These are phyloP conservation scores for Parapsyche elsis DNA, from an alignment of 1,140 invertebrate genomes.

Conservation along the genomic window DNA sequence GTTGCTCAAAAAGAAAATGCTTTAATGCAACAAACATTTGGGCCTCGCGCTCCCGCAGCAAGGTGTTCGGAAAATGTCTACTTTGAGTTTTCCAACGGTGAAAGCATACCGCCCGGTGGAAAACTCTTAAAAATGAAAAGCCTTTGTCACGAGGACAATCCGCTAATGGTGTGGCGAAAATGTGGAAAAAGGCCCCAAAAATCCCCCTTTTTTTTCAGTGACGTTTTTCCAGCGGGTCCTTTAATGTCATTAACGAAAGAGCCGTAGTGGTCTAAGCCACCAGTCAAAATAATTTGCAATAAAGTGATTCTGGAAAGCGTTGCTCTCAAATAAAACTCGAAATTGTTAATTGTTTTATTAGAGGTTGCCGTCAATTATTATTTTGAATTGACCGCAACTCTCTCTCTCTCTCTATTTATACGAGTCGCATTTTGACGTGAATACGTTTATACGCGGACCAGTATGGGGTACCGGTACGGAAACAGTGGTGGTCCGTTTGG, in stretches of 20 bases:
- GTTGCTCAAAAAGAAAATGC: not conserved
- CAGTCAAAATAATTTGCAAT: conserved; percentile 19
- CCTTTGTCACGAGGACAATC: conserved; percentile 44
- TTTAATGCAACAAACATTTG: conserved; percentile 35
- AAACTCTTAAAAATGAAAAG: conserved; percentile 47
- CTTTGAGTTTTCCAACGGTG: conserved; percentile 35
- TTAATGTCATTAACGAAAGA: conserved; percentile 36
- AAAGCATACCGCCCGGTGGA: conserved; percentile 31
- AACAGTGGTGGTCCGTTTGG: too few relatives aligned
- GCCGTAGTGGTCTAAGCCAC: not conserved
- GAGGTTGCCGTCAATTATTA: too few relatives aligned
- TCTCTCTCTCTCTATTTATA: too few relatives aligned
- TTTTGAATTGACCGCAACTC: too few relatives aligned
- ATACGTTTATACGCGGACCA: too few relatives aligned
- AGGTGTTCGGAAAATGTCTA: conserved; percentile 34
- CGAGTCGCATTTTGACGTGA: too few relatives aligned
- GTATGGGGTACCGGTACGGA: too few relatives aligned
- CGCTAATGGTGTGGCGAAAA: conserved; percentile 43
- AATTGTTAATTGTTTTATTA: too few relatives aligned
- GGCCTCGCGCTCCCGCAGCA: not conserved
- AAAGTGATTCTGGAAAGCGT: conserved; percentile 13
- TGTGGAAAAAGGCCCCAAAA: conserved; percentile 30
- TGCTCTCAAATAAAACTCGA: too few relatives aligned
- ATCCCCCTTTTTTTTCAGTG: not conserved
- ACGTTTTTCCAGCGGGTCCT: conserved; percentile 2